Evolutionary conservation across 2,113 vertebrate species (phyloP).

Genomic region (Hylia prasina): DNA sequence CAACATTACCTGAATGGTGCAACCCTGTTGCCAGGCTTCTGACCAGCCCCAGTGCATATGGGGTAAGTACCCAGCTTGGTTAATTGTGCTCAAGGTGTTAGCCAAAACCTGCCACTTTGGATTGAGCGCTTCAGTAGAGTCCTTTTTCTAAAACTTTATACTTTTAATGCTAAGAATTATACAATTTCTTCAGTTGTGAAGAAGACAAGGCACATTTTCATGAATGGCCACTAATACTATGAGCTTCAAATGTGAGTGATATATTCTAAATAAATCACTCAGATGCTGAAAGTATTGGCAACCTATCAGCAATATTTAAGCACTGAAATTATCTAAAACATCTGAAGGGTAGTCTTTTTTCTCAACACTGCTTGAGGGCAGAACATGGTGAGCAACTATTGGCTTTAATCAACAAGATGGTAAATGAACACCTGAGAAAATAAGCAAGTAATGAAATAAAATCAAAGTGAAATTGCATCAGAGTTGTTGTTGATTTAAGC

Average conservation of each 20-base stretch:
- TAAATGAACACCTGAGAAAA: neutral
- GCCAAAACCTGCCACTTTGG: neutral
- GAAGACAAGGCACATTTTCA: neutral
- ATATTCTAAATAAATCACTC: neutral
- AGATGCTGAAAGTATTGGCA: neutral
- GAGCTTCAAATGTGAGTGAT: neutral
- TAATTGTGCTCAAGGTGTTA: neutral
- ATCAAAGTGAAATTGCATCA: neutral
- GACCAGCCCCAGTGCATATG: constrained; percentile 70
- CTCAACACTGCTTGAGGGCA: neutral
- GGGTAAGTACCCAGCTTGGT: constrained; percentile 62
- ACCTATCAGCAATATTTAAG: neutral
- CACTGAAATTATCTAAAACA: neutral
- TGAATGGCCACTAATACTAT: neutral
- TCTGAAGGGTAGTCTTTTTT: neutral
- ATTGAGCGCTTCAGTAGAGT: fast-evolving
- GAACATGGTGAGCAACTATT: neutral
- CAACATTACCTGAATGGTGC: constrained; percentile 77
- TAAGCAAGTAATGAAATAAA: neutral
- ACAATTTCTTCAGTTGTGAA: neutral
- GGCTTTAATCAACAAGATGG: neutral
- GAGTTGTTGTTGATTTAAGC: neutral
- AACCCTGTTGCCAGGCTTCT: constrained; percentile 73
- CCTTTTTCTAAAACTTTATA: neutral
- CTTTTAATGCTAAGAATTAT: neutral